Base-by-base conservation (phyloP, 2,113 vertebrate species). In the Nerophis ophidion region DNA sequence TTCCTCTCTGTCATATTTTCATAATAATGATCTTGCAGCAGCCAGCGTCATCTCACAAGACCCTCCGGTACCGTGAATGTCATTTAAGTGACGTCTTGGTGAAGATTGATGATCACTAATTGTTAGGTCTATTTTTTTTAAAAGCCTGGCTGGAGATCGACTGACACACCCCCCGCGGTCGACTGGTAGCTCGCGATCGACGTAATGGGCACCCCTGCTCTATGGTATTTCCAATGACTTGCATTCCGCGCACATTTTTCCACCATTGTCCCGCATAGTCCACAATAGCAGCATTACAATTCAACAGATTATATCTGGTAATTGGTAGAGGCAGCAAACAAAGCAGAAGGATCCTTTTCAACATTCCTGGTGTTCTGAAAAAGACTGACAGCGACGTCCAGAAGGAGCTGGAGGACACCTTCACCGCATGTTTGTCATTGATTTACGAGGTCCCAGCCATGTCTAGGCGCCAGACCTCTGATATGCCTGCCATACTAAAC, bases 321-420 rank as follows among this genome's bases (percentile, higher is more conserved):
- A 89, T 89, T 89, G 69, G 79, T 51, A 82, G 65, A 82, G 57
- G 66, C 65, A 65, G 80, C 81, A 46, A 26, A 65, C 75, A 61
- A 79, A 84, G 83, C 80, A 86, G 75, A 80, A 63, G 36, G 87
- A 90, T 89, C 75, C 88, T 90, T 89, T 90, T 89, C 87, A 79
- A 86, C 89, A 89, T 89, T 26, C 81, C 81, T 84, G 63, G 51
- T 81, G 84, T 80, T 80, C 61, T 52, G 67, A 8, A 48, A 62
- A 52, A 71, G 79, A 72, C 67, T 55, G 85, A 79, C 61, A 77
- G 82, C 53, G 77, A 81, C 71, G 77, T 87, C 79, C 70, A 84
- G 47, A 34, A 72, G 63, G 79, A 61, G 70, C 74, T 17, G 84
- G 89, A 86, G 80, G 83, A 88, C 72, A 58, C 46, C 75, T 65